These are phyloP conservation scores for Stichodactyla mertensii DNA, from an alignment of 64 coral and sea anemone genomes.

Conservation along the genomic window DNA sequence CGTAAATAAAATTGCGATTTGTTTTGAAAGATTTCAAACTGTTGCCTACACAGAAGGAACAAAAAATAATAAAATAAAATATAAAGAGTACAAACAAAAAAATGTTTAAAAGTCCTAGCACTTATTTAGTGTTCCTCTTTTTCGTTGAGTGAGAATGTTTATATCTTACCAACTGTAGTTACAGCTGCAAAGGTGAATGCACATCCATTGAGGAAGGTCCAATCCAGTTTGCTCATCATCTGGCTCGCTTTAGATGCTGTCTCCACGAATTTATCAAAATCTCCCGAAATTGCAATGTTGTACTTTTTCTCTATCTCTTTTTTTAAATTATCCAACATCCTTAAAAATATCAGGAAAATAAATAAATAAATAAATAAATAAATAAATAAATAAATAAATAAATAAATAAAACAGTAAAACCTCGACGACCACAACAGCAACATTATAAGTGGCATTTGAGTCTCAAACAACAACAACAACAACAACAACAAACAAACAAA, in stretches of 20 bases:
- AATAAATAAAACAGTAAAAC: not conserved
- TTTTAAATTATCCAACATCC: not conserved
- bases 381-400: not conserved
- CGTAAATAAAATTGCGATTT: too few species aligned
- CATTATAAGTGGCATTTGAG: too few species aligned
- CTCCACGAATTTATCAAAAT: conserved; percentile 3
- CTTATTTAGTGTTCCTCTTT: too few species aligned
- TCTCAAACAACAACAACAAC: not conserved
- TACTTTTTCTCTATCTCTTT: conserved; percentile 1
- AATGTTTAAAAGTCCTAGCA: too few species aligned
- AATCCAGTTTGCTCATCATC: not conserved
- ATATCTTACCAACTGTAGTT: conserved; percentile 15
- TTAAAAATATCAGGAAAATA: not conserved
- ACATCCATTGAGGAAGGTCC: not conserved
- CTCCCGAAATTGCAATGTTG: not conserved
- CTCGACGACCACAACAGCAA: not conserved
- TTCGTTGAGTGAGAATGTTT: too few species aligned
- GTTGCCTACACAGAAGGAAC: too few species aligned
- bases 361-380: not conserved
- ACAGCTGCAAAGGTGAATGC: conserved; percentile 10
- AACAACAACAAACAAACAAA: too few species aligned
- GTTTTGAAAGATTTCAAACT: too few species aligned
- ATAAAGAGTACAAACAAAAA: too few species aligned
- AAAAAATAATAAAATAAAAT: too few species aligned
- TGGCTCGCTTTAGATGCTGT: not conserved